Base-by-base conservation (phyloP, 2,888 invertebrate genomes). In the Drosophila lutescens region DNA sequence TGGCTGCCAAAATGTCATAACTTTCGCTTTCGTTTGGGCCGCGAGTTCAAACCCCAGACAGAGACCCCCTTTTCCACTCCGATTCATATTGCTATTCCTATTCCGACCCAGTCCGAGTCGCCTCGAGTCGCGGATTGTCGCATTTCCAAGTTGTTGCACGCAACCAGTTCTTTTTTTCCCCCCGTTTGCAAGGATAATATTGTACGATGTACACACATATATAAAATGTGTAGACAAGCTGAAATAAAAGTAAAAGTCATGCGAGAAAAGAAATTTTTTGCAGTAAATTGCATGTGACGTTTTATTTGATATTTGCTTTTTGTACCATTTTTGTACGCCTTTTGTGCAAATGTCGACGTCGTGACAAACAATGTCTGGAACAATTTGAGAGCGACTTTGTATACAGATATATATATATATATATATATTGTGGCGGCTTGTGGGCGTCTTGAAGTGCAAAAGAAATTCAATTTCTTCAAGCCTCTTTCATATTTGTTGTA, bases 1-100 rank as follows among this genome's bases (percentile, higher is more conserved):
- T 79, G 72, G 50, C 63, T 74, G 77, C 79, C 85, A 85, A 87
- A 83, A 71, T 86, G 86, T 74, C 88, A 78, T 82, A 88, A 86
- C 83, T 83, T 83, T 83, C 88, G 88, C 75, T 84, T 88, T 85
- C 81, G 65, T 68, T 41, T 67, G 57, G 56, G 56, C 58, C 76
- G 60, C 68, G 50, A 80, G 57, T 34, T 65, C 56, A 68, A 43
- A 43, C 67, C 58, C 65, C 55, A 56, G 62, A 51, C 40, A 50
- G 65, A 47, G 26, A 47, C 70, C 23, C 23, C 34, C 36, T 15
- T 47, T 30, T 10, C 32, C 17, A 36, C 8, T 49, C 3, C 46
- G 34, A 55, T 41, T 43, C 44, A 36, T 13, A 41, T 41, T 53
- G 26, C 65, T 17, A 20, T 36, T 43, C 44, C 44, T 13, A 41